phyloP scores from a whole-genome alignment of 1,140 invertebrate genomes.

The Brachionus plicatilis region DNA sequence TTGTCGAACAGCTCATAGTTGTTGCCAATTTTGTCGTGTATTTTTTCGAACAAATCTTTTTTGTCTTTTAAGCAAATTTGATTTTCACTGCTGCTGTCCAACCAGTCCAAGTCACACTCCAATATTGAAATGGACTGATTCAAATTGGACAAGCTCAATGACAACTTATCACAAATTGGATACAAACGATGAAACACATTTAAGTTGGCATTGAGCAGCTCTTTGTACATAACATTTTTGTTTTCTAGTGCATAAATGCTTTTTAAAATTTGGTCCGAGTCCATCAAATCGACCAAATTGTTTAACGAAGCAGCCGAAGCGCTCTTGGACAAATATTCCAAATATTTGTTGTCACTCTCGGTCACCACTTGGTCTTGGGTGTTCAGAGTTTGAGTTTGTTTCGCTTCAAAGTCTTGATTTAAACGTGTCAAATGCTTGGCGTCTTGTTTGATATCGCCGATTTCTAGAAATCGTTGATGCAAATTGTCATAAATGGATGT shows the following conservation, averaged over 20 bases:
- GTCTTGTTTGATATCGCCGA: not conserved
- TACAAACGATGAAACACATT: constrained; percentile 2
- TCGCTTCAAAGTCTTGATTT: not conserved
- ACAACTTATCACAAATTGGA: not conserved
- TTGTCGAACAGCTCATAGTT: not conserved
- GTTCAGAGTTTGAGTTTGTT: not conserved
- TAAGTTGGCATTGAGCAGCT: not conserved
- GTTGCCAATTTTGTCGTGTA: not conserved
- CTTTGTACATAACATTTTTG: not conserved
- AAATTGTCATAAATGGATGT: not conserved
- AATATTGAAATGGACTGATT: not conserved
- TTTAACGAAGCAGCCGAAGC: not conserved
- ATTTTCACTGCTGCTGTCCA: not conserved
- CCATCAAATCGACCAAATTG: not conserved
- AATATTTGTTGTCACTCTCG: not conserved
- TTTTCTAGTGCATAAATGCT: not conserved
- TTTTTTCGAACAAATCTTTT: not conserved
- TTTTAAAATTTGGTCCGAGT: not conserved
- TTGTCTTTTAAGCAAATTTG: not conserved
- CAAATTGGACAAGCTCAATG: not conserved
- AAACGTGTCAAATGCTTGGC: not conserved
- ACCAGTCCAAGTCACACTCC: not conserved
- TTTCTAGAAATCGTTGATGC: not conserved
- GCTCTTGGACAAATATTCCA: not conserved
- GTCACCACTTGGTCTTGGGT: not conserved